Evolutionary conservation across 2,888 invertebrate genomes (phyloP), one percentile per base, ranked within the genome.

Genomic region (Epistrophe eligans): DNA sequence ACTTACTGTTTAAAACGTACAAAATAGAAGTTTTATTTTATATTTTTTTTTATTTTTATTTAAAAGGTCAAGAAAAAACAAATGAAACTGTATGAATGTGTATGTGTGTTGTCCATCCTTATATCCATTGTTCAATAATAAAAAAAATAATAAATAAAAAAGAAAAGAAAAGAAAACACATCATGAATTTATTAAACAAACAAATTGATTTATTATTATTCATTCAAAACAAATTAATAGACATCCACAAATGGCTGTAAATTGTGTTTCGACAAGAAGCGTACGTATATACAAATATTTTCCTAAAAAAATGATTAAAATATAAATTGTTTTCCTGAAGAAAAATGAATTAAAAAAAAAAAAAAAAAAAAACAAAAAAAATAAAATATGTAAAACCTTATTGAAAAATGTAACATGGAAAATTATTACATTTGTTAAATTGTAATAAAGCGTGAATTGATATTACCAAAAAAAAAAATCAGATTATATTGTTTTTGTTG

Each of bases 371-470:
- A 38, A 73, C 73, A 10, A n/a, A 81, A 55, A 62, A 79, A 38
- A 64, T 43, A 57, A 73, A 62, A 40, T 74, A 79, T 83, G 83
- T 79, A 83, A 79, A 77, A 77, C 67, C 60, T 57, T 48, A 40
- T 76, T 76, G 66, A 73, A 66, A 66, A 76, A 79, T 79, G 74
- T 79, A 83, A 79, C 76, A 83, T 66, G 62, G 15, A 17, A 74
- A 58, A 83, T 45, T 76, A 87, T 87, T 87, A 79, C 87, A 87
- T 87, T 83, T 87, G 87, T 87, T 87, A 82, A 87, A 87, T 79
- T 87, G 87, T 87, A 87, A 87, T 87, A 87, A 87, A 87, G 87
- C 74, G 87, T 87, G 83, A 87, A 87, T 83, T 83, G 87, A 87
- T 83, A 83, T 83, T 87, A 82, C 73, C 77, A 77, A 77, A 82